Conservation (phyloP, 2,113 vertebrate species). For the Sebastes fasciatus region DNA sequence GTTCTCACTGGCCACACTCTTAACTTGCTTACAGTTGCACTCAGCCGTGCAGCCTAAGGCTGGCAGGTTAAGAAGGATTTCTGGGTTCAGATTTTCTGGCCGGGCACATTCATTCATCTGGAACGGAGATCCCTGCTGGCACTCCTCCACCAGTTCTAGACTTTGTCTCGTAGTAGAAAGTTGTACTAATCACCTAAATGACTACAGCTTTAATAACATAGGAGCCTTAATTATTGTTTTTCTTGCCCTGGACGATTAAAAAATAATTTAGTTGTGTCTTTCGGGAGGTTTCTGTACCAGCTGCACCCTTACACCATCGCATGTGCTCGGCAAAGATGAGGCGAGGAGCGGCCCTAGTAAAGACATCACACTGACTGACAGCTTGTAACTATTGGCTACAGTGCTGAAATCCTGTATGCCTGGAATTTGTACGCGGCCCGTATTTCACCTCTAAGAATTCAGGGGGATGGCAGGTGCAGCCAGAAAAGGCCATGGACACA, state of each 20-base stretch:
- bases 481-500: slow-evolving; percentile 80
- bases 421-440: slow-evolving; percentile 71
- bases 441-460: slow-evolving; percentile 83
- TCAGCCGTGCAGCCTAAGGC: background rate
- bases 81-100: slow-evolving; percentile 3
- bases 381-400: slow-evolving; percentile 85
- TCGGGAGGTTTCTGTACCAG: background rate
- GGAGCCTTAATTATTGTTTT: background rate
- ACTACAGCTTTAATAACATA: background rate
- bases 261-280: too few relatives aligned
- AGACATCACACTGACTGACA: slow-evolving; percentile 84
- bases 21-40: background rate
- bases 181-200: background rate
- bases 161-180: background rate
- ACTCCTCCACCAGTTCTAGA: background rate
- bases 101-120: slow-evolving; percentile 8
- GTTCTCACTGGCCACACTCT: slow-evolving; percentile 23
- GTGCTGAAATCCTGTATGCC: slow-evolving; percentile 80
- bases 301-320: background rate
- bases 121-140: slow-evolving; percentile 4
- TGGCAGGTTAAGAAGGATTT: slow-evolving; percentile 37
- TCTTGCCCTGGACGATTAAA: background rate
- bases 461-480: slow-evolving; percentile 85
- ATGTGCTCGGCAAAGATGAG: slow-evolving; percentile 8
- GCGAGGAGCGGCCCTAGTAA: slow-evolving; percentile 69